Base-by-base conservation (phyloP, 2,888 invertebrate species). In the Stegophylla sp. region DNA sequence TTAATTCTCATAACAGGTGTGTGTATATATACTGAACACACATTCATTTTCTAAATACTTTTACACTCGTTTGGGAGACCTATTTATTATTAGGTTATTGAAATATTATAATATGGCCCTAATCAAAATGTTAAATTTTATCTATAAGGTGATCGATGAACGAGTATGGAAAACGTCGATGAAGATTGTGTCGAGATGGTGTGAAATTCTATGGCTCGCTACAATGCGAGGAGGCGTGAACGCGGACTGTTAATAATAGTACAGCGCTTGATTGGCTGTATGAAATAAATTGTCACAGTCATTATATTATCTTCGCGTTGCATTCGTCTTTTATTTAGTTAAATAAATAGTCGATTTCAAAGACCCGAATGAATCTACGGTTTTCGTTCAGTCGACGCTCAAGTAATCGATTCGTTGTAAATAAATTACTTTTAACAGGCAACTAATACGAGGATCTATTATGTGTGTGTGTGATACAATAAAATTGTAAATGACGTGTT, bases 321-420 rank as follows among this genome's bases (percentile, higher is more conserved):
- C 4, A 69, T 5, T 48, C n/a, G 10, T 3, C n/a, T 64, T 41
- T 64, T 41, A n/a, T 4, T 10, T 20, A 2, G 41, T 64, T 64
- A 64, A 64, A 64, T 20, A 64, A 64, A 64, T 34, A 64, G 12
- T 41, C 20, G 41, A n/a, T 51, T 67, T 67, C 17, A 48, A n/a
- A 67, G 3, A 67, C 17, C n/a, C 23, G n/a, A 48, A 67, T 67
- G 67, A 67, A 17, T 67, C 5, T 17, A 26, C 67, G n/a, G 48
- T 51, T 51, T 48, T 56, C 23, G 12, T 23, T 10, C 1, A 56
- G 3, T 34, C 34, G 7, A 34, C 34, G 34, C 34, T n/a, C n/a
- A n/a, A 7, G 23, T 23, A 12, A 12, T 23, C 23, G 56, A 56
- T 23, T 23, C 20, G 23, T 20, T 3, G 12, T 12, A 56, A 20